Evolutionary conservation across 2,113 vertebrate genomes (phyloP).

Genomic region (Hippocampus comes): DNA sequence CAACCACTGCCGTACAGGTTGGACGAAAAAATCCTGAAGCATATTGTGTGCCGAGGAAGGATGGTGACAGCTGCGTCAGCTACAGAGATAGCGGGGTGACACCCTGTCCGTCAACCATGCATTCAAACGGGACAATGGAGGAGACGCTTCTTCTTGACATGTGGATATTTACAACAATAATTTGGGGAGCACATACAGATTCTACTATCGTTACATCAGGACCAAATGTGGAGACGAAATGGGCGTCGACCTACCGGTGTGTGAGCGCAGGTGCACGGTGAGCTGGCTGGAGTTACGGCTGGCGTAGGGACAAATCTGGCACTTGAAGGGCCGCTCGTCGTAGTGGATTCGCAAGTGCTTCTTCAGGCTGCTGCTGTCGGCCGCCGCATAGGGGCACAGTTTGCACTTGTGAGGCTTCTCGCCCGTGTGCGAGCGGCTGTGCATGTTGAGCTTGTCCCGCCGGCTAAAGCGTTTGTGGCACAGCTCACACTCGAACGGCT

Average conservation of each 20-base stretch:
- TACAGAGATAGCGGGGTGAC: too few relatives aligned
- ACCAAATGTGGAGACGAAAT: background rate
- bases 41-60: too few relatives aligned
- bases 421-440: conserved; percentile 90
- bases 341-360: conserved; percentile 95
- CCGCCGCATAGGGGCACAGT: conserved; percentile 86
- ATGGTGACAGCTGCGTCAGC: too few relatives aligned
- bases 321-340: conserved; percentile 91
- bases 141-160: too few relatives aligned
- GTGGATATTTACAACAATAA: too few relatives aligned
- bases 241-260: conserved; percentile 67
- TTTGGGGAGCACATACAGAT: background rate
- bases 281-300: conserved; percentile 98
- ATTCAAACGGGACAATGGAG: too few relatives aligned
- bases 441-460: conserved; percentile 94
- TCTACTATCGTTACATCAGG: background rate
- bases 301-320: conserved; percentile 95
- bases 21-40: too few relatives aligned
- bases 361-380: conserved; percentile 96
- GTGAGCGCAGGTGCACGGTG: conserved; percentile 91
- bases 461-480: conserved; percentile 93
- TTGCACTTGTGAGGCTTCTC: conserved; percentile 96
- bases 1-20: too few relatives aligned
- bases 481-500: conserved; percentile 91
- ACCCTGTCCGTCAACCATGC: too few relatives aligned